Base-by-base conservation (phyloP, 2,797 vertebrate species). In the Linurgus olivaceus region DNA sequence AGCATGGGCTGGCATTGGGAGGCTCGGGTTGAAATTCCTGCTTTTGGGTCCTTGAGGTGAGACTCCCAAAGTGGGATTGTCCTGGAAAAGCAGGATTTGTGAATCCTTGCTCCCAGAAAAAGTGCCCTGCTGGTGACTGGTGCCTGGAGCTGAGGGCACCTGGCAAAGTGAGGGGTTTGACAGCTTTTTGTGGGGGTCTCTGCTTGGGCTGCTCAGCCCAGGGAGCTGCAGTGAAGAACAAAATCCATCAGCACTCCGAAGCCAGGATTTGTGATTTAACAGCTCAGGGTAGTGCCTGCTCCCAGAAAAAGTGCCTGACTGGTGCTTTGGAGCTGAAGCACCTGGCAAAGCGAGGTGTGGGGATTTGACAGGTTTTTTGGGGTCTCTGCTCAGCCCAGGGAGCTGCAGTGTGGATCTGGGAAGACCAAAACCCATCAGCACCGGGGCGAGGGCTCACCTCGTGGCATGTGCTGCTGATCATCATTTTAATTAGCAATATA, bases 401-500 rank as follows among this genome's bases (percentile, higher is more conserved):
- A n/a, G 52, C 52, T 21, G 40, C 11, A 7, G 10, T 4, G 15
- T 5, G 52, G 57, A 1, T 29, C 3, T 5, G 52, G 57, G 20
- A 19, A 31, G 48, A 23, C 0, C 0, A 0, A 44, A 68, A 8
- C 9, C 57, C 28, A 1, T 10, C 40, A 3, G 28, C 21, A 0
- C 7, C 0, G 50, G 66, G 15, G 24, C 13, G 3, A 23, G 70
- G 65, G 44, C 83, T 96, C 91, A 38, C 93, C 91, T 81, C 45
- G 18, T n/a, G 28, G 23, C 16, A 10, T 24, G 74, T 3, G 55
- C 93, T 78, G 84, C 95, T 6, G 45, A n/a, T 89, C 87, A 4
- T 85, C 55, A 1, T 94, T 88, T 98, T 97, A 97, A 98, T 98
- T 97, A 97, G 97, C 96, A 4, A 1, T 96, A 92, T 97, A 94